Conservation (phyloP, 2,888 invertebrate genomes). For the Oxytorus armatus region DNA sequence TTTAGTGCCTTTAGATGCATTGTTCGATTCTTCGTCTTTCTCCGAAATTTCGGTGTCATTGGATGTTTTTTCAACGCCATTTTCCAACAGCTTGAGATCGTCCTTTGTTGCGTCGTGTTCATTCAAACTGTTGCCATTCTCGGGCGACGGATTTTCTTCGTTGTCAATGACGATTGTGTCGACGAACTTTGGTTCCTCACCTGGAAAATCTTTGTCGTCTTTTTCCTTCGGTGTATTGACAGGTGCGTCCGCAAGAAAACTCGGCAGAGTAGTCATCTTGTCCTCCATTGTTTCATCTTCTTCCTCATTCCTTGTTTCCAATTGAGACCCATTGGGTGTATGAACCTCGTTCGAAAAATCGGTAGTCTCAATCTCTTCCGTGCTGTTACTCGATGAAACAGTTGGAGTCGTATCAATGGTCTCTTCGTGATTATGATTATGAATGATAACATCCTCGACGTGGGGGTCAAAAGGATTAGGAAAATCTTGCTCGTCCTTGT, state of each 20-base stretch:
- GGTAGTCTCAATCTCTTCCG: constrained; percentile 62
- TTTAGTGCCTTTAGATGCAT: not conserved
- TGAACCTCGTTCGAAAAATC: constrained; percentile 66
- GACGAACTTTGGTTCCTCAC: constrained; percentile 34
- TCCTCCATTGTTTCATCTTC: constrained; percentile 61
- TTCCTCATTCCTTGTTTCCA: constrained; percentile 51
- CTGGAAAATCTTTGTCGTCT: constrained; percentile 1
- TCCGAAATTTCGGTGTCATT: constrained; percentile 25
- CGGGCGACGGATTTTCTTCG: not conserved
- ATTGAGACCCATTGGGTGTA: constrained; percentile 49
- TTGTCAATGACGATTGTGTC: constrained; percentile 26
- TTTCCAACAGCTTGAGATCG: constrained; percentile 48
- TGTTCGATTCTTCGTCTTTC: not conserved
- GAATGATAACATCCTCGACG: constrained; percentile 77
- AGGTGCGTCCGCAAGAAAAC: constrained; percentile 44
- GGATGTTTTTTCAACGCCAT: not conserved
- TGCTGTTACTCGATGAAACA: constrained; percentile 25
- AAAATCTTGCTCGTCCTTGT: constrained; percentile 85
- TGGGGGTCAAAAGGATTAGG: constrained; percentile 85
- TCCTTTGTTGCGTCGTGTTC: constrained; percentile 54
- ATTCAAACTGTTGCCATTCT: constrained; percentile 44
- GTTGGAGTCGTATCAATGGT: constrained; percentile 27
- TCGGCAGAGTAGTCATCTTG: constrained; percentile 60
- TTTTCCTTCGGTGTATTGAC: constrained; percentile 1
- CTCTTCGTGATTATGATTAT: constrained; percentile 60